Base-by-base conservation (phyloP, 1,140 invertebrate genomes). In the Hyposmocoma kahamanoa region DNA sequence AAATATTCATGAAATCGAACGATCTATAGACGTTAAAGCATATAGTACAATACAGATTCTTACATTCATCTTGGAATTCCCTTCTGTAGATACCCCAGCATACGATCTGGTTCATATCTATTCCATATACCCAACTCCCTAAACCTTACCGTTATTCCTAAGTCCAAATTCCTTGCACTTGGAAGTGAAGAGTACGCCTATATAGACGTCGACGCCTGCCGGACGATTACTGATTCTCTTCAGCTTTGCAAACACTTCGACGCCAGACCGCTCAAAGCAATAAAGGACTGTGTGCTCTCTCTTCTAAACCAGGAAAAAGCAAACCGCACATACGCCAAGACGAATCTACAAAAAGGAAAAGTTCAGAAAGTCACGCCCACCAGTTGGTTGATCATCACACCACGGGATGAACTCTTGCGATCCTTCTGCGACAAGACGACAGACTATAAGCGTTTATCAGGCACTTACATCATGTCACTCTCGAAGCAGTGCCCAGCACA, bases 121-220 rank as follows among this genome's bases (percentile, higher is more conserved):
- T 21, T 41, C 38, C 18, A 41, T n/a, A n/a, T 41, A n/a, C 38
- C 38, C 4, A 21, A 41, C 19, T 20, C 20, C 6, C 38, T 21
- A 41, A 41, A 41, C 13, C 9, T 41, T 11, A 41, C 38, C 3
- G 22, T 41, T 20, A 41, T 41, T 41, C 38, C 38, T 41, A 41
- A 41, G 13, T 41, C 38, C 38, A 41, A 41, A 41, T 41, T 13
- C 38, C 38, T 41, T 21, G 18, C 15, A 41, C 38, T 41, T 41
- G 38, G 38, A 13, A 41, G 38, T 41, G 38, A 41, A 20, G 38
- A 41, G 38, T 41, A 41, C 38, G 11, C 38, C 13, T 41, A 41
- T 20, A 6, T 41, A 6, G 38, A 41, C 9, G 38, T 21, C 1
- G 38, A 10, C 6, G n/a, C n/a, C n/a, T 41, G 38, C 38, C 1